A percentile compares a stretch with the other conserved stretches of the same genome.
Conservation (phyloP, 2,797 vertebrate genomes). For the Oceanodroma leucorhoa region DNA sequence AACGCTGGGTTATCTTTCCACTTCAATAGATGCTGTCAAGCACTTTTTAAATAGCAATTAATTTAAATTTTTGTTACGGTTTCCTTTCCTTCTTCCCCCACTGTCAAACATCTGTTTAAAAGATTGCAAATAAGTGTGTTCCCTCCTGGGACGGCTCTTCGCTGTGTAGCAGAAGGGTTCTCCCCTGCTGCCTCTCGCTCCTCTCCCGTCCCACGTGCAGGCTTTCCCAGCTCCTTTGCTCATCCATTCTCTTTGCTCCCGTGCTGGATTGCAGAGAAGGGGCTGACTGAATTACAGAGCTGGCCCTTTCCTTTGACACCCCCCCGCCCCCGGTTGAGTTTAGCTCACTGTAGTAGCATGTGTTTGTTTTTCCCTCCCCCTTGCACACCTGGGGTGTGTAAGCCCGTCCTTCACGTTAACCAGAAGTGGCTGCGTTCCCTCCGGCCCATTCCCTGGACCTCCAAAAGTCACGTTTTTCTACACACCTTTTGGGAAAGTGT, state of each 20-base stretch:
- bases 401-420: neutral
- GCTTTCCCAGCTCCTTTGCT: neutral
- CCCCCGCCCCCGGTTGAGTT: neutral
- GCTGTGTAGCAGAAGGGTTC: neutral
- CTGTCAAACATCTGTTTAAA: neutral
- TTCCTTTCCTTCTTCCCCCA: neutral
- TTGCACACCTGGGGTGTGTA: fast-evolving
- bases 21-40: neutral
- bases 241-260: neutral
- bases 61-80: neutral
- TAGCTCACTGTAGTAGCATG: fast-evolving
- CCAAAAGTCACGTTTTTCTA: fast-evolving
- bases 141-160: neutral
- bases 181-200: neutral
- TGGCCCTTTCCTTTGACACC: neutral
- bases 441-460: fast-evolving
- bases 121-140: neutral
- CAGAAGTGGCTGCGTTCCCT: neutral
- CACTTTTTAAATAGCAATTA: neutral
- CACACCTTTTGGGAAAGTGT: neutral
- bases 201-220: neutral
- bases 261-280: neutral
- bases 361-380: neutral
- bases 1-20: neutral
- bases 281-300: neutral